phyloP scores from a whole-genome alignment of 1,140 invertebrate species.

The Lordiphosa stackelbergi region DNA sequence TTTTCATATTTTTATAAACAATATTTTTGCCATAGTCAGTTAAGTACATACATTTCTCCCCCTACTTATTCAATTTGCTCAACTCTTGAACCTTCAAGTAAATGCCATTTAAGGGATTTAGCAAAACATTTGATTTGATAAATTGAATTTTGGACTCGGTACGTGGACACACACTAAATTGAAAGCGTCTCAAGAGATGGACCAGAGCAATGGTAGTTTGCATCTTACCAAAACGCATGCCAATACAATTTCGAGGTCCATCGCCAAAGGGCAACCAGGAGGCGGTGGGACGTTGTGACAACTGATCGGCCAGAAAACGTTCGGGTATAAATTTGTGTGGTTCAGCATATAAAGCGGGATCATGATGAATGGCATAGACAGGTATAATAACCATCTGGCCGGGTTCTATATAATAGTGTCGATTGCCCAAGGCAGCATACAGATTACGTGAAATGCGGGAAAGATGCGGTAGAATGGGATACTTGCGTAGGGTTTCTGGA shows the following conservation, averaged over 20 bases:
- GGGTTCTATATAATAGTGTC: slow-evolving; percentile 52
- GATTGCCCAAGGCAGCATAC: slow-evolving; percentile 49
- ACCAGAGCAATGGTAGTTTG: slow-evolving; percentile 77
- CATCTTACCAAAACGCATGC: slow-evolving; percentile 78
- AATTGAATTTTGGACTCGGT: slow-evolving; percentile 77
- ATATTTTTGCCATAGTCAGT: background rate
- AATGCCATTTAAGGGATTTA: slow-evolving; percentile 74
- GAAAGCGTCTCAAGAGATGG: slow-evolving; percentile 70
- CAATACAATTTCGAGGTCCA: slow-evolving; percentile 80
- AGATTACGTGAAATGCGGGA: slow-evolving; percentile 60
- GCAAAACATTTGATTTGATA: slow-evolving; percentile 75
- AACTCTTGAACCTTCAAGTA: slow-evolving; percentile 65
- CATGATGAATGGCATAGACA: slow-evolving; percentile 80
- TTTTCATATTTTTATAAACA: background rate
- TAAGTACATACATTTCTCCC: too few species aligned
- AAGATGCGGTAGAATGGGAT: slow-evolving; percentile 77
- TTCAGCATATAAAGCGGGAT: slow-evolving; percentile 79
- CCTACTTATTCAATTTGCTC: background rate
- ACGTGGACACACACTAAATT: slow-evolving; percentile 64
- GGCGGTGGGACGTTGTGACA: slow-evolving; percentile 76
- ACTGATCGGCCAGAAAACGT: slow-evolving; percentile 78
- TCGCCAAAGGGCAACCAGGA: slow-evolving; percentile 81
- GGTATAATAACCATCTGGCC: slow-evolving; percentile 79
- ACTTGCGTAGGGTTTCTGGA: slow-evolving; percentile 75
- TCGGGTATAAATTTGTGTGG: slow-evolving; percentile 82